A percentile compares a stretch with the other conserved stretches of the same genome.
Evolutionary conservation across 2,888 invertebrate genomes (phyloP).

Genomic region (Melanostoma mellinum): DNA sequence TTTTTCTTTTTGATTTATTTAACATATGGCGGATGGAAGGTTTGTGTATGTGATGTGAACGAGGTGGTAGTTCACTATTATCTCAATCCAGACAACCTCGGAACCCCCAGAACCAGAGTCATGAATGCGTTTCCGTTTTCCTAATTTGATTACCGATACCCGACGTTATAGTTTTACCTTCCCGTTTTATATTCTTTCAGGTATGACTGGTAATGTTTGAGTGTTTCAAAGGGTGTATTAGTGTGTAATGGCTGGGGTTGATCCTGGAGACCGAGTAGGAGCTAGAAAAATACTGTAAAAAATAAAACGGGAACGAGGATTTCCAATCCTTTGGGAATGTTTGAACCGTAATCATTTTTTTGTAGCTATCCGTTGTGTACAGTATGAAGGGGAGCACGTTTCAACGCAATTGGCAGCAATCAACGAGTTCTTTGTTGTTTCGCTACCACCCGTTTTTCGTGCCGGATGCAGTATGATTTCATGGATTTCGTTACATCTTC

Average conservation of each 20-base stretch:
- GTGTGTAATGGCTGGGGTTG: slow-evolving; percentile 24
- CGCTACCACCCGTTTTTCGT: slow-evolving; percentile 8
- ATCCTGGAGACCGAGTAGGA: slow-evolving; percentile 8
- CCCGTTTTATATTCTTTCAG: neutral
- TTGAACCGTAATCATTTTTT: neutral
- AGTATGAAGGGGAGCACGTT: slow-evolving; percentile 43
- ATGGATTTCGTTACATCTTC: slow-evolving; percentile 51
- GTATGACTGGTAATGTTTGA: neutral
- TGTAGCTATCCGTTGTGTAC: slow-evolving; percentile 21
- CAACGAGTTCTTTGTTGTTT: slow-evolving; percentile 62
- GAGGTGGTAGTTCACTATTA: slow-evolving; percentile 7
- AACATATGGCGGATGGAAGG: neutral
- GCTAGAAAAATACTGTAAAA: slow-evolving; percentile 12
- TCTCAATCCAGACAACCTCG: slow-evolving; percentile 3
- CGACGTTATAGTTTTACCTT: slow-evolving; percentile 23
- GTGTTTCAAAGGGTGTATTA: slow-evolving; percentile 10
- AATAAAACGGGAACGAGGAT: neutral
- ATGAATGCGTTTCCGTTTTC: slow-evolving; percentile 56
- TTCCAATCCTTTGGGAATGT: slow-evolving; percentile 36
- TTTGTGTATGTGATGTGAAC: neutral
- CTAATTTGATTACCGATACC: slow-evolving; percentile 56
- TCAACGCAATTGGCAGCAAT: slow-evolving; percentile 66
- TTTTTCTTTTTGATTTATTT: slow-evolving; percentile 20
- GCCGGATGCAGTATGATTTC: slow-evolving; percentile 56
- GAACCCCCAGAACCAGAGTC: slow-evolving; percentile 19